Conservation (phyloP, 2,113 vertebrate species). For the Myrmophylax atrothorax region DNA sequence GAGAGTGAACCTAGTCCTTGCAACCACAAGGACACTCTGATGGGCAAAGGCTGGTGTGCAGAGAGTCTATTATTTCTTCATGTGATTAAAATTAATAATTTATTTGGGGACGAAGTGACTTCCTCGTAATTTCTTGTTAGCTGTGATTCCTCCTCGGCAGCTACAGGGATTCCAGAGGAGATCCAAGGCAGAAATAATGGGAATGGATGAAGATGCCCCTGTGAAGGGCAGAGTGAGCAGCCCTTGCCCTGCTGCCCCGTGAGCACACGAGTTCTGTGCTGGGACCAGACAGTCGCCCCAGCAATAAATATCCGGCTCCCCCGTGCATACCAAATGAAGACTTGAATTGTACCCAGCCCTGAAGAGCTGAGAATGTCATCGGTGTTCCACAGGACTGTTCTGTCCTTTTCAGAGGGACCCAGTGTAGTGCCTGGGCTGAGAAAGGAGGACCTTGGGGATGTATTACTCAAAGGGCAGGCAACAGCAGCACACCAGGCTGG, state of each 20-base stretch:
- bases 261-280: rapidly evolving
- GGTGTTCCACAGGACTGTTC: background rate
- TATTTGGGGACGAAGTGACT: background rate
- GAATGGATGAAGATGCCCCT: background rate
- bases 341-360: background rate
- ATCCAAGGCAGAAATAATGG: background rate
- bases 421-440: background rate
- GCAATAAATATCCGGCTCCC: background rate
- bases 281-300: background rate
- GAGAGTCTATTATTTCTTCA: background rate
- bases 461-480: background rate
- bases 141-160: background rate
- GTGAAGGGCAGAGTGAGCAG: background rate
- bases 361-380: background rate
- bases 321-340: background rate
- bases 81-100: conserved; percentile 49
- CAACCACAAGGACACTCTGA: background rate
- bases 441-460: background rate
- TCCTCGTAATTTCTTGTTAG: background rate
- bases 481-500: background rate
- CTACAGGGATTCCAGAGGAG: rapidly evolving
- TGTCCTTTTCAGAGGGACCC: background rate
- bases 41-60: background rate
- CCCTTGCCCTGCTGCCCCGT: background rate
- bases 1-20: background rate